A percentile compares a stretch with the other conserved stretches of the same genome.
These are phyloP conservation scores for Tupaia tana DNA, from an alignment of 2,113 vertebrate genomes.

Conservation along the genomic window DNA sequence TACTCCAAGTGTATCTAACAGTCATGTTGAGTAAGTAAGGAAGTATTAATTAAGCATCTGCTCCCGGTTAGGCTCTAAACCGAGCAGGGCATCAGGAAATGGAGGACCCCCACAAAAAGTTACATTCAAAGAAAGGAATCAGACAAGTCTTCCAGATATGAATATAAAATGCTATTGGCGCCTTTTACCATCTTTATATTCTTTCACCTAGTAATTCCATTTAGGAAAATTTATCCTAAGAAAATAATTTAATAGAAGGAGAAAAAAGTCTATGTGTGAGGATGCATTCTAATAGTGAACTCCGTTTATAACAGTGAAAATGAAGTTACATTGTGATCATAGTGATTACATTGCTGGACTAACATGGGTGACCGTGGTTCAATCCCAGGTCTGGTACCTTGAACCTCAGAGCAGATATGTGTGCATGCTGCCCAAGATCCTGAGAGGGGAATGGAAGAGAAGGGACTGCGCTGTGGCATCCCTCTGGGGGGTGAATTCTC, in stretches of 20 bases:
- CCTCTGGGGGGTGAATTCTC: no score
- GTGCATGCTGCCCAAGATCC: no score
- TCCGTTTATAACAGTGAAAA: no score
- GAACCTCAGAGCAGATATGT: no score
- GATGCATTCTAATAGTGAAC: neutral
- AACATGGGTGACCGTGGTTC: no score
- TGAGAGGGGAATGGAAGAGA: no score
- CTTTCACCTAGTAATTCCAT: neutral
- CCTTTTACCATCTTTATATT: constrained; percentile 20
- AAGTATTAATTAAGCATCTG: neutral
- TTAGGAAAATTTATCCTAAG: constrained; percentile 16
- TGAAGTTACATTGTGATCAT: no score
- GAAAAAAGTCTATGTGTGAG: neutral
- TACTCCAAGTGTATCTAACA: neutral
- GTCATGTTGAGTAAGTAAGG: neutral
- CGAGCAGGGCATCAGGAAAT: neutral
- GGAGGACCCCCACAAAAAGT: neutral
- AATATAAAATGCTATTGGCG: neutral
- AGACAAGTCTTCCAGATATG: neutral
- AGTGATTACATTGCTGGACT: no score
- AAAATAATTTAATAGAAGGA: constrained; percentile 19
- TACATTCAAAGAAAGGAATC: neutral
- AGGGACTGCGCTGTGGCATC: no score
- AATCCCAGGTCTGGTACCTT: no score
- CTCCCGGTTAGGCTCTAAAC: neutral